phyloP scores from a whole-genome alignment of 1,140 invertebrate species.

The Brachionus rubens region DNA sequence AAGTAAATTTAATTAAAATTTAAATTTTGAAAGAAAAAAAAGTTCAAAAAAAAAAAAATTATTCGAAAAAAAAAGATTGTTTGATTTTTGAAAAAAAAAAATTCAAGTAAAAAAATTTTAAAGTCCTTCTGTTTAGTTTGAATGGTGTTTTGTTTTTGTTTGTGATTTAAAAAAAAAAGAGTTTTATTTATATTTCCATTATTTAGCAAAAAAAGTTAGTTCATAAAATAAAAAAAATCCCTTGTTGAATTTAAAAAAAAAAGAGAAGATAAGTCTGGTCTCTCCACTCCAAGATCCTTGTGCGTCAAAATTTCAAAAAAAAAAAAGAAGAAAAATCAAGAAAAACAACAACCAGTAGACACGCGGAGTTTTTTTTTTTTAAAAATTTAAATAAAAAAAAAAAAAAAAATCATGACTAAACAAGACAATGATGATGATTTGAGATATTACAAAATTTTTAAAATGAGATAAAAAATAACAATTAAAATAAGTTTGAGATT shows the following conservation, averaged over 20 bases:
- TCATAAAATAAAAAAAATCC: no score
- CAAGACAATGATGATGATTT: conserved; percentile 16
- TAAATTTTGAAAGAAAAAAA: background rate
- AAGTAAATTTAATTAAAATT: conserved; percentile 27
- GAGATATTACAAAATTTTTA: background rate
- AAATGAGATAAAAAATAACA: conserved; percentile 8
- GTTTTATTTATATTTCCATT: no score
- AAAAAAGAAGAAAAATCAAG: no score
- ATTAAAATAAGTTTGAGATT: conserved; percentile 36
- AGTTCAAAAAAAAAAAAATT: background rate
- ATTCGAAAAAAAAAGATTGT: conserved; percentile 18
- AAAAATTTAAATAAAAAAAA: no score
- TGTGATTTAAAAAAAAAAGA: no score
- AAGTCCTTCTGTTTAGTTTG: background rate
- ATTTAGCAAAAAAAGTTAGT: no score
- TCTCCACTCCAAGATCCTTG: no score
- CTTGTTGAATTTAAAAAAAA: no score
- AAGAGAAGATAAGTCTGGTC: no score
- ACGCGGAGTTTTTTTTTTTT: conserved; percentile 1
- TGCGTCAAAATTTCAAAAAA: no score
- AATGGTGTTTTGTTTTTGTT: background rate
- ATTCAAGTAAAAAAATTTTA: background rate
- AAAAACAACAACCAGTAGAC: conserved; percentile 5
- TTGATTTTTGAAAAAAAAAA: background rate
- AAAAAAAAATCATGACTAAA: conserved; percentile 18